These are phyloP conservation scores for Mesocricetus auratus DNA, from an alignment of 2,113 vertebrate species.

Conservation along the genomic window DNA sequence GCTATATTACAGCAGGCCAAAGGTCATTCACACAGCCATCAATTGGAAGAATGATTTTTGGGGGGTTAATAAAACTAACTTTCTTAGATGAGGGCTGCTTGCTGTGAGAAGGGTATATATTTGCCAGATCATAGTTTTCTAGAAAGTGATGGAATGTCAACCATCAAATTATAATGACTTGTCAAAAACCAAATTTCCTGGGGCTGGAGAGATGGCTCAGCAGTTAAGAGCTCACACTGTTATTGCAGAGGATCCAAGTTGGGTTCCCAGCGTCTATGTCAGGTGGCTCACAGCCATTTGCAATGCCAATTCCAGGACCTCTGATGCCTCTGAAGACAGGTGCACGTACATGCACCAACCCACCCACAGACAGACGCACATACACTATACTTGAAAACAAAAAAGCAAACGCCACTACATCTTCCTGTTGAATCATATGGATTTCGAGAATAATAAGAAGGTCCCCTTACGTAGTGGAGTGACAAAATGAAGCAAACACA, in stretches of 20 bases:
- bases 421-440: background rate
- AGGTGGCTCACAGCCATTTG: background rate
- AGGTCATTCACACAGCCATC: slow-evolving; percentile 84
- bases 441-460: slow-evolving; percentile 6
- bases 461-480: background rate
- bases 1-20: slow-evolving; percentile 77
- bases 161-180: slow-evolving; percentile 18
- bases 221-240: background rate
- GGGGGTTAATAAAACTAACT: slow-evolving; percentile 83
- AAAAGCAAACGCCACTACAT: background rate
- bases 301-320: background rate
- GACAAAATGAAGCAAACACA: background rate
- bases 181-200: slow-evolving; percentile 36
- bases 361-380: background rate
- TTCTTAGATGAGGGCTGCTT: slow-evolving; percentile 71
- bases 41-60: slow-evolving; percentile 80
- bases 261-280: background rate
- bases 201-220: slow-evolving; percentile 8
- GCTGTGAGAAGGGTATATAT: slow-evolving; percentile 74
- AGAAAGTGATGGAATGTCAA: slow-evolving; percentile 63
- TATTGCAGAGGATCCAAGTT: background rate
- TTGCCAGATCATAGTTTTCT: slow-evolving; percentile 68
- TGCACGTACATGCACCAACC: background rate
- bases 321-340: background rate
- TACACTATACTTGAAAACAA: background rate